These are phyloP conservation scores for Julus scanicus DNA, from an alignment of 2,888 invertebrate species.

Conservation along the genomic window DNA sequence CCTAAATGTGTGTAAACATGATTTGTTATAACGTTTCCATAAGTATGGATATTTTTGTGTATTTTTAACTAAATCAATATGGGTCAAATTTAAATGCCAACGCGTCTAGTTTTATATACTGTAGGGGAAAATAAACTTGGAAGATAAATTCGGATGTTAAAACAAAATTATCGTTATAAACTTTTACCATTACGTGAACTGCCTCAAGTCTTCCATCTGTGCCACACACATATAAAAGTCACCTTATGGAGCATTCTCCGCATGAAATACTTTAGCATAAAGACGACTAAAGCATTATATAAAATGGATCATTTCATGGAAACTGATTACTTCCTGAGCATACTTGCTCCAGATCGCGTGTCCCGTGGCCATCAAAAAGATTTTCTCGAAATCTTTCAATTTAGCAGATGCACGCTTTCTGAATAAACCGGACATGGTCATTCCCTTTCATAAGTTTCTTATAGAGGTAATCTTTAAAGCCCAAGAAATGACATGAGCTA, in stretches of 20 bases:
- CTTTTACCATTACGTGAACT: not conserved
- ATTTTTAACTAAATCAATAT: no score
- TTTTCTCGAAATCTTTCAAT: conserved; percentile 23
- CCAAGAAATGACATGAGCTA: not conserved
- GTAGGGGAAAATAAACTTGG: not conserved
- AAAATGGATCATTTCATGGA: not conserved
- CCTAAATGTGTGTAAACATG: no score
- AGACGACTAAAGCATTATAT: not conserved
- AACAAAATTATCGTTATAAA: not conserved
- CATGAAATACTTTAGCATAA: not conserved
- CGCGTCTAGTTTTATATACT: no score
- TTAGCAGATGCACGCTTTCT: conserved; percentile 4
- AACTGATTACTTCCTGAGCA: not conserved
- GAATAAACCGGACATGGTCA: conserved; percentile 3
- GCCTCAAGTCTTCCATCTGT: no score
- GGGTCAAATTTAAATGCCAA: no score
- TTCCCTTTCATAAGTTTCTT: not conserved
- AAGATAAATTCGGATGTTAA: not conserved
- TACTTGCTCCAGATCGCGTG: not conserved
- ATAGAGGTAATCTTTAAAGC: not conserved
- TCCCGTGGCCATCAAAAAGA: not conserved
- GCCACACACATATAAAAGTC: not conserved
- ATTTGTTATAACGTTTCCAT: no score
- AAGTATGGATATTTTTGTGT: no score
- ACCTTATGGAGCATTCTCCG: not conserved